Base-by-base conservation (phyloP, 2,888 invertebrate genomes). In the Ophonus ardosiacus region DNA sequence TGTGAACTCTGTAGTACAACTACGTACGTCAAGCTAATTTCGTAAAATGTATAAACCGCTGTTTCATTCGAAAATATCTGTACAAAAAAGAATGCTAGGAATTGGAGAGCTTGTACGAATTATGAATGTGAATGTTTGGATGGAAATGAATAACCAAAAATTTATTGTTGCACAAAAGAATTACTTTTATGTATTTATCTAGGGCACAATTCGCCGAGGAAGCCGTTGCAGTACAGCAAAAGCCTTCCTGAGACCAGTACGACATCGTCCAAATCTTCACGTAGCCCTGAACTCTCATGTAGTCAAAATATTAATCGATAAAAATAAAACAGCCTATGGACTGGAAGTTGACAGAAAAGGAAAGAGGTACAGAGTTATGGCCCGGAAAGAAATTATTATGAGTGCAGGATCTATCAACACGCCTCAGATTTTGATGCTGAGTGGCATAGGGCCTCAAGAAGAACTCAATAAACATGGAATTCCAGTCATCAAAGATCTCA, bases 391-490 rank as follows among this genome's bases (percentile, higher is more conserved):
- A 90, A 94, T 98, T 0, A 96, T 98, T 74, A 90, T 98, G 57
- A 95, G 97, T 10, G 98, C 97, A 0, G 98, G 98, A 0, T 95
- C 98, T 0, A 96, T 99, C 38, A 98, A 98, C 89, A 96, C 96
- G 10, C 97, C 98, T 0, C 98, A 98, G 89, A 92, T 99, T 80
- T 92, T 99, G 86, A 97, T 98, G 97, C 91, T 98, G 0, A 98
- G 98, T 0, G 98, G 98, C 7, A 93, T 97, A 79, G 96, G 96
- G 0, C 96, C 97, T 0, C 92, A 92, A 81, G 91, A 94, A 13
- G 96, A 97, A 88, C 92, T 97, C 10, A 91, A 92, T 86, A 92
- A 94, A 68, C 92, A 95, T 83, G 95, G 95, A 3, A 96, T 98
- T 71, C 94, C 94, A 7, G 94, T 97, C 0, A 88, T 97, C 0